Conservation (phyloP, 1,140 invertebrate genomes). For the Heliconius hewitsoni region DNA sequence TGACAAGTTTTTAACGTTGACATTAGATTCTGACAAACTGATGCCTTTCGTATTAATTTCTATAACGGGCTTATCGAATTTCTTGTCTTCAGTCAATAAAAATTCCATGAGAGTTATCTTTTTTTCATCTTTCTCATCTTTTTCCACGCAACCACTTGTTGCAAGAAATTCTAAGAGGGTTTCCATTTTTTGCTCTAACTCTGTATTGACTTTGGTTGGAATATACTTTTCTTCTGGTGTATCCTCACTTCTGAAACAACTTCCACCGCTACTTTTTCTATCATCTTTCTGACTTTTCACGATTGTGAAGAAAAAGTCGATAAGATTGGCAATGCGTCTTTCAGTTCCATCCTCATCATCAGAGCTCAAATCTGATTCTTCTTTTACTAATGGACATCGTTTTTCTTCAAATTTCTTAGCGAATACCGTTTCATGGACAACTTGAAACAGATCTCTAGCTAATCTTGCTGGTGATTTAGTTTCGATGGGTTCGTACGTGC, state of each 20-base stretch:
- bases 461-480: slow-evolving; percentile 66
- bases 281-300: slow-evolving; percentile 76
- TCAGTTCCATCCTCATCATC: slow-evolving; percentile 73
- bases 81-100: slow-evolving; percentile 65
- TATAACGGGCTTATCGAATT: slow-evolving; percentile 62
- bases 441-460: slow-evolving; percentile 74
- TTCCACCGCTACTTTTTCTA: slow-evolving; percentile 68
- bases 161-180: slow-evolving; percentile 76
- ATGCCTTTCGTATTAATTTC: slow-evolving; percentile 64
- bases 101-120: slow-evolving; percentile 78
- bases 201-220: slow-evolving; percentile 65
- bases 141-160: slow-evolving; percentile 67
- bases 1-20: slow-evolving; percentile 70
- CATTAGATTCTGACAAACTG: slow-evolving; percentile 67
- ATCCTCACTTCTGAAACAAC: slow-evolving; percentile 74
- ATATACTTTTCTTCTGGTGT: slow-evolving; percentile 69
- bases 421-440: slow-evolving; percentile 76
- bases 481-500: slow-evolving; percentile 63
- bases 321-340: slow-evolving; percentile 69
- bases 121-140: slow-evolving; percentile 69
- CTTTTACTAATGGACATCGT: slow-evolving; percentile 66
- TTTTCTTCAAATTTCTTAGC: slow-evolving; percentile 65
- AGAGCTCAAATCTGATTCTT: slow-evolving; percentile 69
- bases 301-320: slow-evolving; percentile 79
- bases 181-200: slow-evolving; percentile 77